phyloP scores from a whole-genome alignment of 2,797 vertebrate species.

The Liasis olivaceus region DNA sequence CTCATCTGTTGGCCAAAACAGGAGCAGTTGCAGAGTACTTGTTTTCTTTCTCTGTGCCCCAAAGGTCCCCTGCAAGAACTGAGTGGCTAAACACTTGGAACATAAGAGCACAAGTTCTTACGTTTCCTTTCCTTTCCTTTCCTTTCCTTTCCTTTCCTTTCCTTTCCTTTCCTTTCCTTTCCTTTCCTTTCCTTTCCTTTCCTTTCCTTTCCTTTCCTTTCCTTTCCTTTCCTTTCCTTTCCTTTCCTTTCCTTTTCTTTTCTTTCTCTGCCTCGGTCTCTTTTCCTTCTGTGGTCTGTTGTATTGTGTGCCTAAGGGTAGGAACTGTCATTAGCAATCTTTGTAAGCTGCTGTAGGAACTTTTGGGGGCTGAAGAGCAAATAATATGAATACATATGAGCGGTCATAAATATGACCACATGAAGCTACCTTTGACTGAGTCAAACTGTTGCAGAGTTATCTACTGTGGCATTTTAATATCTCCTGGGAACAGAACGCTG shows the following conservation, averaged over 20 bases:
- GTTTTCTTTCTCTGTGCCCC: neutral
- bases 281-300: neutral
- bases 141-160: neutral
- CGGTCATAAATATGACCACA: neutral
- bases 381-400: neutral
- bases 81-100: neutral
- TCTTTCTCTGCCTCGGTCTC: neutral
- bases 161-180: neutral
- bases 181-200: neutral
- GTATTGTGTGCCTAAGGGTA: neutral
- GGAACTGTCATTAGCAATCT: neutral
- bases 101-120: no score
- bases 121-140: neutral
- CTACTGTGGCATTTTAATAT: neutral
- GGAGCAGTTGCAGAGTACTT: neutral
- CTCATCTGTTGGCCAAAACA: neutral
- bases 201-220: neutral
- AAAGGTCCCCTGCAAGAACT: neutral
- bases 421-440: neutral
- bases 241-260: neutral
- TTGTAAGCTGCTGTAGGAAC: neutral
- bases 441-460: neutral
- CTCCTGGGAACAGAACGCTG: neutral
- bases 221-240: neutral
- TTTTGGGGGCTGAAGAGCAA: neutral